Percentiles rank a stretch among this genome's conserved stretches.
Conservation (phyloP, 2,797 vertebrate genomes). For the Helostoma temminkii region DNA sequence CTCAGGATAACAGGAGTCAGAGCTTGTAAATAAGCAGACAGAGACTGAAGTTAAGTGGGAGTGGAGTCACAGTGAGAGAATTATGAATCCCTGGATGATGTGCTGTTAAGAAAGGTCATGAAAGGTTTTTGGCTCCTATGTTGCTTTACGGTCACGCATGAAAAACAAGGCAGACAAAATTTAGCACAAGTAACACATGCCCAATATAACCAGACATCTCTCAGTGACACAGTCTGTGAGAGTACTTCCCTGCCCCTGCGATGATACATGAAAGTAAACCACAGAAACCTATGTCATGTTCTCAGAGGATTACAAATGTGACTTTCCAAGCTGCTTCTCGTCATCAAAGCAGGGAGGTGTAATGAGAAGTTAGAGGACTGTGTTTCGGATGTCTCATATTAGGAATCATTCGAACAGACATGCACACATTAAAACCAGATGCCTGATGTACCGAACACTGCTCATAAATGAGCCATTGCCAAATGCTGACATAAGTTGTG, state of each 20-base stretch:
- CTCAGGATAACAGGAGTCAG: conserved; percentile 53
- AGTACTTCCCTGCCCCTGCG: conserved; percentile 24
- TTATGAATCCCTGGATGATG: conserved; percentile 39
- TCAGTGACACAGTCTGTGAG: neutral
- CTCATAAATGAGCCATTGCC: conserved; percentile 27
- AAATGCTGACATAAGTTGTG: neutral
- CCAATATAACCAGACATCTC: conserved; percentile 28
- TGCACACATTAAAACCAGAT: conserved; percentile 22
- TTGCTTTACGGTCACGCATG: conserved; percentile 5
- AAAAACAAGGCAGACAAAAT: conserved; percentile 29
- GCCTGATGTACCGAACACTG: conserved; percentile 5
- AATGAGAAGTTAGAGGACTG: conserved; percentile 17
- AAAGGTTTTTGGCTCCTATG: conserved; percentile 42
- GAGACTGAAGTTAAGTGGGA: conserved; percentile 23
- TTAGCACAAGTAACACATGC: conserved; percentile 20
- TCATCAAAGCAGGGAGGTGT: conserved; percentile 34
- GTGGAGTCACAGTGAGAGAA: conserved; percentile 25
- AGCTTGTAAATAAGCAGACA: conserved; percentile 46
- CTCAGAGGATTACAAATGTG: conserved; percentile 38
- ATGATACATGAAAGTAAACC: conserved; percentile 45
- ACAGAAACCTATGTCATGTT: conserved; percentile 52
- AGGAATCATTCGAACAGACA: conserved; percentile 9
- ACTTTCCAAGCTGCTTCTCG: conserved; percentile 43
- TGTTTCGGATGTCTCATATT: conserved; percentile 25
- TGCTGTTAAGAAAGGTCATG: conserved; percentile 28